Conservation (phyloP, 2,113 vertebrate genomes). For the Lutjanus erythropterus region DNA sequence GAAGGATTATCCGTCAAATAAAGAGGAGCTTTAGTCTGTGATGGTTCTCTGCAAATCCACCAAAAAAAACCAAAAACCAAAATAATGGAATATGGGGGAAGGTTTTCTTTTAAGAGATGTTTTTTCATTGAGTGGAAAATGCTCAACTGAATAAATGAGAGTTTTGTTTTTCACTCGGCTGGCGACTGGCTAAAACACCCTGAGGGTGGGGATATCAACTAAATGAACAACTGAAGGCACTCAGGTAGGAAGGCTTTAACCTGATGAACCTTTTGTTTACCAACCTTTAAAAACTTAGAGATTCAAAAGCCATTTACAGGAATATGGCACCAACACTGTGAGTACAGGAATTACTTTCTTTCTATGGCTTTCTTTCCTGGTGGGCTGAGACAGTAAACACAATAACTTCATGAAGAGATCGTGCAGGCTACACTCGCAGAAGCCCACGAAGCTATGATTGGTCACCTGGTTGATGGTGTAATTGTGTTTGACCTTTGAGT, state of each 20-base stretch:
- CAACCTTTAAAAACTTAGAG: not conserved
- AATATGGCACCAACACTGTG: not conserved
- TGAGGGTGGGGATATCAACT: not conserved
- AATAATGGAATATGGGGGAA: not conserved
- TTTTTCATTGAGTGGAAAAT: conserved; percentile 3
- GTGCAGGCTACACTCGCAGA: too few species aligned
- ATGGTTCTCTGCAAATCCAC: too few species aligned
- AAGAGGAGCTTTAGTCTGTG: not conserved
- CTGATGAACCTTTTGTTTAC: not conserved
- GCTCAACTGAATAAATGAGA: not conserved
- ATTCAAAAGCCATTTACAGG: not conserved
- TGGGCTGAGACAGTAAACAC: too few species aligned
- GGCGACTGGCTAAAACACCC: not conserved
- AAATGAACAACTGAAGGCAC: not conserved
- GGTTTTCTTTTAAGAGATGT: not conserved
- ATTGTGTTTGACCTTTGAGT: too few species aligned
- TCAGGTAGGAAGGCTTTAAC: not conserved
- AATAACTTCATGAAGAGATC: too few species aligned
- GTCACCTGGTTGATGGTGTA: too few species aligned
- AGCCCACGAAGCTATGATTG: too few species aligned
- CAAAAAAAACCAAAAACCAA: too few species aligned
- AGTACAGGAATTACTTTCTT: not conserved
- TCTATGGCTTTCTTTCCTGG: too few species aligned
- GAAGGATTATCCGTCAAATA: conserved; percentile 3
- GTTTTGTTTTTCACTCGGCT: not conserved